Evolutionary conservation across 2,797 vertebrate genomes (phyloP), one percentile per base, ranked within the genome.

Genomic region (Glossophaga mutica): DNA sequence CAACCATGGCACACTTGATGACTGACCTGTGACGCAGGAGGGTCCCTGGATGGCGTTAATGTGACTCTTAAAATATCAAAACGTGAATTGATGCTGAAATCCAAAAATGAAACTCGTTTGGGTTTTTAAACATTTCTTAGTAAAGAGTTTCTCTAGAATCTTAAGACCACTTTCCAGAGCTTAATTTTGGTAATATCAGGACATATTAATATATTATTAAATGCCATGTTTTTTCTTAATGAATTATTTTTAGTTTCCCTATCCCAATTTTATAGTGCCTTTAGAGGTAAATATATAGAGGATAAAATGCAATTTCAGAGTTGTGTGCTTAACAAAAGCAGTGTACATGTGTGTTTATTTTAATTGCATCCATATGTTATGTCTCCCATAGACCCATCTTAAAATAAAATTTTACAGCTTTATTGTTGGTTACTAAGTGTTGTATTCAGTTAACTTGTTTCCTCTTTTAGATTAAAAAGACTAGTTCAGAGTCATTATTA

Each of bases 341-440:
- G 98, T 93, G 94, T 98, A 97, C 97, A 96, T 98, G 97, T 98
- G 98, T 98, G 98, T 98, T 98, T 98, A 98, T 97, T 98, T 98
- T 98, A 98, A 99, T 98, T 98, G 96, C 96, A 97, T 98, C 98
- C 98, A 98, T 98, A 98, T 98, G 98, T 98, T 97, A 97, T 97
- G 97, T 96, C 96, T 98, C 90, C 93, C 95, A 93, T 89, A 97
- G 97, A 97, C 78, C 57, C 62, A 78, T 86, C 83, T 94, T 92
- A 91, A 96, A 92, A 95, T 10, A 98, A 97, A 98, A 98, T 97
- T 98, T 98, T 98, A 98, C 97, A 98, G 91, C 97, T 92, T 98
- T 94, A 97, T 98, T 98, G 95, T 95, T 98, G 76, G 96, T 98
- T 97, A 96, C 92, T 97, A 52, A 95, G 90, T 96, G 87, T 97